Percentiles rank a stretch among this genome's conserved stretches.
phyloP scores from a whole-genome alignment of 2,797 vertebrate species.

The Mionectes olivaceus region DNA sequence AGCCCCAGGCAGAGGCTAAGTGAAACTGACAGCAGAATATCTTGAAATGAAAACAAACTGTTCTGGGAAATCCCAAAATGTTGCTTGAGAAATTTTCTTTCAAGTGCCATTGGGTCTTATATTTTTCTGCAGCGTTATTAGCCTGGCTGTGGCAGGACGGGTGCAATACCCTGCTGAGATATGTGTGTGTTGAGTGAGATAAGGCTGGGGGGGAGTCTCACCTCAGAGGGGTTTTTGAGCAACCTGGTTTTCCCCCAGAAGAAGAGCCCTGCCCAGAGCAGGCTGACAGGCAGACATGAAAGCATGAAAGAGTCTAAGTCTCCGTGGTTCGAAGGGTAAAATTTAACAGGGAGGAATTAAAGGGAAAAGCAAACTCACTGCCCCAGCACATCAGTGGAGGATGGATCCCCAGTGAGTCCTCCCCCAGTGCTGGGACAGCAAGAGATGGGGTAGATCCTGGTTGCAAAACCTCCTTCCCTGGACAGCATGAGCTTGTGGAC shows the following conservation, averaged over 20 bases:
- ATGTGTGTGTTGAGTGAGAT: not conserved
- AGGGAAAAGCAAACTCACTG: not conserved
- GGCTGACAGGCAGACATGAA: not conserved
- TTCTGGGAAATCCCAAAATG: constrained; percentile 1
- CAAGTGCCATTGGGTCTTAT: not conserved
- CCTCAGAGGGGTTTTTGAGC: fast-evolving
- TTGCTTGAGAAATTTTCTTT: not conserved
- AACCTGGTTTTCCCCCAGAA: fast-evolving
- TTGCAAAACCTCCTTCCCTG: not conserved
- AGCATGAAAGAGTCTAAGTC: fast-evolving
- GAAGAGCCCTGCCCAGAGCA: not conserved
- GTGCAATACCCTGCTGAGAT: fast-evolving
- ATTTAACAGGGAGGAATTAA: not conserved
- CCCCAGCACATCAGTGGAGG: fast-evolving
- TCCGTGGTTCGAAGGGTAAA: not conserved
- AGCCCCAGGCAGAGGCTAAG: not conserved
- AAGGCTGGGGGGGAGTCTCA: fast-evolving
- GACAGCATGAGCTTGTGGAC: fast-evolving
- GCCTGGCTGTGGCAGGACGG: not conserved
- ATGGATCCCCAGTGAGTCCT: not conserved
- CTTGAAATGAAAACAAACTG: not conserved
- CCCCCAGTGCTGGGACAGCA: not conserved
- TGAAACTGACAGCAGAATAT: constrained; percentile 13
- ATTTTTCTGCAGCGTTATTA: not conserved
- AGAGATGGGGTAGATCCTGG: not conserved